phyloP scores from a whole-genome alignment of 2,888 invertebrate species.

The Dryococelus australis region DNA sequence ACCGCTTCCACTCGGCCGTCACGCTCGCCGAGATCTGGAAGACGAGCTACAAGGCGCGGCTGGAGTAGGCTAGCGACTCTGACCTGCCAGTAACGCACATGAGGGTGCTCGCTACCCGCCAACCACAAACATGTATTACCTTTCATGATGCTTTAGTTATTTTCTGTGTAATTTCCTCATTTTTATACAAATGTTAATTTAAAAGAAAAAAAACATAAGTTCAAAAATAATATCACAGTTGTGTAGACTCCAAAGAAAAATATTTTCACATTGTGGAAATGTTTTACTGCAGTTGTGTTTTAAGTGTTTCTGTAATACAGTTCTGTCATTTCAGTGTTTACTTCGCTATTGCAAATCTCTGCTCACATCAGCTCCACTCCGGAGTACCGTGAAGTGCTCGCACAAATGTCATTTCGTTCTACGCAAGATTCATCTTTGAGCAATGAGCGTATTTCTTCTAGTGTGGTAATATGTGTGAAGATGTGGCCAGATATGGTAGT shows the following conservation, averaged over 20 bases:
- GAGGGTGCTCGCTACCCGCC: neutral
- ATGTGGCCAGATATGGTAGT: too few species aligned
- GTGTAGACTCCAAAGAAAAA: neutral
- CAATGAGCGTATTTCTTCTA: too few species aligned
- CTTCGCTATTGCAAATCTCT: too few species aligned
- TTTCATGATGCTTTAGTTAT: neutral
- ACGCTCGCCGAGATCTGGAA: conserved; percentile 97
- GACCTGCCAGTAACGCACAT: neutral
- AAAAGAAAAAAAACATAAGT: neutral
- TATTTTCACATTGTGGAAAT: neutral
- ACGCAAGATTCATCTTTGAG: too few species aligned
- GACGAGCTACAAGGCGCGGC: conserved; percentile 90
- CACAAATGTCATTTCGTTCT: too few species aligned
- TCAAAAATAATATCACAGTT: neutral
- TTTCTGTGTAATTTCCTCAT: neutral
- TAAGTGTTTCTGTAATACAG: neutral
- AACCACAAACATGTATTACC: neutral
- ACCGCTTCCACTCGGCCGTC: conserved; percentile 94
- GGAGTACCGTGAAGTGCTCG: too few species aligned
- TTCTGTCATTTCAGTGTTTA: neutral
- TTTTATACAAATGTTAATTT: neutral
- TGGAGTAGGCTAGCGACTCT: conserved; percentile 68
- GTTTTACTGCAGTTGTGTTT: neutral
- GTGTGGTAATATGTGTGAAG: too few species aligned
- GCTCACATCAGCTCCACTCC: too few species aligned